A percentile compares a stretch with the other conserved stretches of the same genome.
Conservation (phyloP, 2,113 vertebrate species). For the Chaetodon auriga region DNA sequence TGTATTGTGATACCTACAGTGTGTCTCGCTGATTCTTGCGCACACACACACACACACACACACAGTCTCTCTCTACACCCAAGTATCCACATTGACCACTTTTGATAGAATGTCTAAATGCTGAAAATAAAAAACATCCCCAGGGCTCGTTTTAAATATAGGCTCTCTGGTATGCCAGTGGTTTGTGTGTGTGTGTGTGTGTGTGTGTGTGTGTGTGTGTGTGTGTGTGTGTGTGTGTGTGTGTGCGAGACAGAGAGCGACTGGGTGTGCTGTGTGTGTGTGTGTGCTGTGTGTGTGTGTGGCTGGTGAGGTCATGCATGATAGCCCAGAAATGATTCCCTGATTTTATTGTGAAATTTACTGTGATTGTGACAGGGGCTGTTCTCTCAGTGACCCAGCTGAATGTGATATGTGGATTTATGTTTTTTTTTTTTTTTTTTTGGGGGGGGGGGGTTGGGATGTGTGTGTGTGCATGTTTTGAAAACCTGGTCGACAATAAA, state of each 20-base stretch:
- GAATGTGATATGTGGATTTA: conserved; percentile 16
- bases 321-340: conserved; percentile 53
- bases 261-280: conserved; percentile 24
- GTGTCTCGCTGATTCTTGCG: conserved; percentile 46
- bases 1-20: conserved; percentile 71
- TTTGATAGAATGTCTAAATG: conserved; percentile 76
- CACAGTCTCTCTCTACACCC: conserved; percentile 53
- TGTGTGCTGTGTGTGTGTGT: conserved; percentile 27
- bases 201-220: conserved; percentile 45
- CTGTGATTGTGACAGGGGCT: conserved; percentile 41
- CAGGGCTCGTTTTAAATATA: conserved; percentile 81
- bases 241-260: conserved; percentile 42
- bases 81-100: conserved; percentile 68
- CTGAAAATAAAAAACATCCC: conserved; percentile 77
- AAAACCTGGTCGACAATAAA: conserved; percentile 39
- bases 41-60: conserved; percentile 47
- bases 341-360: conserved; percentile 42
- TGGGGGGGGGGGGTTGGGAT: too few species aligned
- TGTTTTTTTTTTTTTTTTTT: conserved; percentile 3
- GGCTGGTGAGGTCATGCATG: conserved; percentile 61
- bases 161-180: conserved; percentile 80
- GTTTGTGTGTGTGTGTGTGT: conserved; percentile 66
- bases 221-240: conserved; percentile 30
- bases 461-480: conserved; percentile 4
- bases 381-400: conserved; percentile 29